These are phyloP conservation scores for Luehdorfia chinensis DNA, from an alignment of 1,140 invertebrate genomes.

Conservation along the genomic window DNA sequence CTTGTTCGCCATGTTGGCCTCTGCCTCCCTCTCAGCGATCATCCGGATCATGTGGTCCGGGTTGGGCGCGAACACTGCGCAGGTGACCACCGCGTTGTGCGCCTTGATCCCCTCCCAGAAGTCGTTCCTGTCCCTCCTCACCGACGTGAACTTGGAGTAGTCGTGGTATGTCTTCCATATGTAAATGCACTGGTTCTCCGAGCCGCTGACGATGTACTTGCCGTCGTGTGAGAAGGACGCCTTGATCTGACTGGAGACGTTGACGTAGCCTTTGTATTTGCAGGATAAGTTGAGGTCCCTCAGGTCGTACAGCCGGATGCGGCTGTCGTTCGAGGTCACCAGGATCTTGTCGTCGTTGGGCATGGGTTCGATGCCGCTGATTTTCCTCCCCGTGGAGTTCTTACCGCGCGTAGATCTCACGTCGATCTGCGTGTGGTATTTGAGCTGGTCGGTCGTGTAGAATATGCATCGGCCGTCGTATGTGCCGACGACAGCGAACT, in stretches of 20 bases:
- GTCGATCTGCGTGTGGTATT: conserved; percentile 98
- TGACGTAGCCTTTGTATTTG: conserved; percentile 97
- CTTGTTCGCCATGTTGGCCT: conserved; percentile 50
- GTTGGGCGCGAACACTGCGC: conserved; percentile 98
- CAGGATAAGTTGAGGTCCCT: conserved; percentile 96
- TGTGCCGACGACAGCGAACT: conserved; percentile 98
- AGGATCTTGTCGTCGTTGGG: conserved; percentile 97
- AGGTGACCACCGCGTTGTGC: conserved; percentile 97
- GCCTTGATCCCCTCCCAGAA: conserved; percentile 99
- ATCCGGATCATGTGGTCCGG: conserved; percentile 93
- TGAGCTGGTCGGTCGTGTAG: conserved; percentile 98
- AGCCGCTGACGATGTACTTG: conserved; percentile 97
- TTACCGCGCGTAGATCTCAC: conserved; percentile 96
- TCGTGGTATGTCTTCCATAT: conserved; percentile 98
- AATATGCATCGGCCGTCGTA: conserved; percentile 99
- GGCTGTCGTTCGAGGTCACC: conserved; percentile 98
- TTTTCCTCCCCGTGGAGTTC: conserved; percentile 95
- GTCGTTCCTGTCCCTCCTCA: conserved; percentile 95
- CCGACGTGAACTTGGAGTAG: conserved; percentile 96
- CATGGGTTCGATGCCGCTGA: conserved; percentile 98
- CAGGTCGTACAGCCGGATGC: conserved; percentile 98
- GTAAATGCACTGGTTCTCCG: conserved; percentile 98
- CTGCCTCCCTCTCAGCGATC: conserved; percentile 80
- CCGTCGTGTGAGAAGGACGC: conserved; percentile 98
- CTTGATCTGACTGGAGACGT: conserved; percentile 98